Evolutionary conservation across 2,888 invertebrate genomes (phyloP).

Genomic region (Amaurobius ferox): DNA sequence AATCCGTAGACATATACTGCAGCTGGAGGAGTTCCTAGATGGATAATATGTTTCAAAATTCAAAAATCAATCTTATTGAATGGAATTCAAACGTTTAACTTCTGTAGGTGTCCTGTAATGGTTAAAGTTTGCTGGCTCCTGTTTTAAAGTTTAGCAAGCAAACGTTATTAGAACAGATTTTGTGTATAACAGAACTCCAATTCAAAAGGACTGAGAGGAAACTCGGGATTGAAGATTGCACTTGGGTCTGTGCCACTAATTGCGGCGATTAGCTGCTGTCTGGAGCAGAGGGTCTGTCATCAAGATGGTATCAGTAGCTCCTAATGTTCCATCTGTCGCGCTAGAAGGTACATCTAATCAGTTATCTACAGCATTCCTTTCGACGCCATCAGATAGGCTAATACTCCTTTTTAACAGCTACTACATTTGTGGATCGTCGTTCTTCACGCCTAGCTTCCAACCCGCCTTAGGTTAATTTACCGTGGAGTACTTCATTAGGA

Average conservation of each 20-base stretch:
- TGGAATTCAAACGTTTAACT: too few species aligned
- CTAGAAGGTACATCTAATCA: slow-evolving; percentile 19
- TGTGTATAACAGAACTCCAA: too few species aligned
- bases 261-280: slow-evolving; percentile 22
- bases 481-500: slow-evolving; percentile 31
- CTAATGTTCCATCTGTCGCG: slow-evolving; percentile 23
- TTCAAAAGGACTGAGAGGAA: too few species aligned
- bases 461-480: slow-evolving; percentile 26
- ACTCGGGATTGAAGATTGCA: background rate
- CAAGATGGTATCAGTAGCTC: slow-evolving; percentile 29
- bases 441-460: slow-evolving; percentile 42
- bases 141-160: too few species aligned
- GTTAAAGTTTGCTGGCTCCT: too few species aligned
- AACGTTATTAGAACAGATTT: too few species aligned
- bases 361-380: slow-evolving; percentile 30
- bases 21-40: too few species aligned
- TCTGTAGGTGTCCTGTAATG: too few species aligned
- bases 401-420: slow-evolving; percentile 5
- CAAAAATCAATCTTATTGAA: too few species aligned
- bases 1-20: too few species aligned
- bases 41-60: too few species aligned
- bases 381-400: slow-evolving; percentile 47
- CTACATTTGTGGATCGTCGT: slow-evolving; percentile 23
- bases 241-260: slow-evolving; percentile 43
- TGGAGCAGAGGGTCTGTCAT: slow-evolving; percentile 17